Base-by-base conservation (phyloP, 1,140 invertebrate genomes). In the Drosophila ironensis region DNA sequence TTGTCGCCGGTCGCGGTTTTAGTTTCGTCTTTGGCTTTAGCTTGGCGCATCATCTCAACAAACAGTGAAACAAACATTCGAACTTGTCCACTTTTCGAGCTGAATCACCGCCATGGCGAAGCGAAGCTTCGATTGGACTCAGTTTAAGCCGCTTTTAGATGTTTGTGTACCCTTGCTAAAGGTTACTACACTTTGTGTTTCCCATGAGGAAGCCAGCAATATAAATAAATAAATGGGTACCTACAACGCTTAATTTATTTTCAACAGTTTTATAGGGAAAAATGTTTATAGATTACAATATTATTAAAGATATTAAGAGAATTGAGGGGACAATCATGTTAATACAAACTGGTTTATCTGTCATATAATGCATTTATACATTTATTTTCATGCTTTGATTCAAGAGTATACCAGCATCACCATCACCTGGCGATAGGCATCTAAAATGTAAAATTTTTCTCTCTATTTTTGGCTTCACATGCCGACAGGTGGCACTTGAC, bases 21-120 rank as follows among this genome's bases (percentile, higher is more conserved):
- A 17, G 28, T 17, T 20, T 33, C 6, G 16, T 1, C 9, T 14
- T 56, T 50, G 16, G 6, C 27, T 24, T 35, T 19, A 3, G 30
- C 7, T 53, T 42, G 19, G 73, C 73, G 59, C 73, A 82, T n/a
- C n/a, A n/a, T 84, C 78, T 82, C 82, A 66, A 54, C 78, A 82
- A 70, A 72, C 60, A 60, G 56, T 54, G 47, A 63, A 60, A 48
- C 56, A 66, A 71, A 63, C 68, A 72, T 56, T 78, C 41, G 41
- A 61, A 24, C n/a, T n/a, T n/a, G n/a, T n/a, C n/a, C n/a, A n/a
- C n/a, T 41, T 46, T 69, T 61, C 33, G 22, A 44, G 68, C 78
- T 82, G 78, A 82, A 66, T 82, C 78, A 82, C 69, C 37, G 46
- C 46, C 46, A 48, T 22, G 17, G 19, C 30, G 24, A 46, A 77